Conservation (phyloP, 30 jellyfish, hydroid and myxozoan genomes). For the Turritopsis dohrnii region DNA sequence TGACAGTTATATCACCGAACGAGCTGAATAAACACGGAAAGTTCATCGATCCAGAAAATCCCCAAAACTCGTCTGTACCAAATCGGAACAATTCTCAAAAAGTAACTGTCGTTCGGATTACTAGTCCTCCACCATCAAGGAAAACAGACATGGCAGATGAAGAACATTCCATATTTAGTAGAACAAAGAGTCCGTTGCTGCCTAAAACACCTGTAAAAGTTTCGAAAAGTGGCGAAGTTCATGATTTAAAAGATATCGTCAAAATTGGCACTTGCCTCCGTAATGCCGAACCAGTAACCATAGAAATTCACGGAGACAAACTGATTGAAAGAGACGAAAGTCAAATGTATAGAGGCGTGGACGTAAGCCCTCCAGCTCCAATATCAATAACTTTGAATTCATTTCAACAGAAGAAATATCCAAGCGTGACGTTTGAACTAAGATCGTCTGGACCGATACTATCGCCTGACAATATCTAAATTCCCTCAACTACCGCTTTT, state of each 20-base stretch:
- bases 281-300: background rate
- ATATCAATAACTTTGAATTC: slow-evolving; percentile 15
- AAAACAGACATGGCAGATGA: background rate
- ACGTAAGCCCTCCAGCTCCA: background rate
- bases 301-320: slow-evolving; percentile 18
- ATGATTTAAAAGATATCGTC: background rate
- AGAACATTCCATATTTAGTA: background rate
- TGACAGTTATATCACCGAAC: background rate
- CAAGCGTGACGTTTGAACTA: slow-evolving; percentile 7
- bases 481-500: background rate
- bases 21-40: background rate
- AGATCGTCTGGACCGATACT: slow-evolving; percentile 11
- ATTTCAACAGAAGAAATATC: background rate
- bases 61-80: background rate
- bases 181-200: background rate
- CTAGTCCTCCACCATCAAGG: background rate
- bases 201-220: background rate
- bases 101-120: background rate
- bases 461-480: background rate
- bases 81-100: background rate
- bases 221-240: background rate
- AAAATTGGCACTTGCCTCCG: background rate
- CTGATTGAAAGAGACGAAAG: slow-evolving; percentile 9
- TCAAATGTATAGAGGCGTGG: slow-evolving; percentile 6
- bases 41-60: background rate